Percentiles rank a stretch among this genome's conserved stretches.
Evolutionary conservation across 2,113 vertebrate species (phyloP).

Genomic region (Hippocampus abdominalis): DNA sequence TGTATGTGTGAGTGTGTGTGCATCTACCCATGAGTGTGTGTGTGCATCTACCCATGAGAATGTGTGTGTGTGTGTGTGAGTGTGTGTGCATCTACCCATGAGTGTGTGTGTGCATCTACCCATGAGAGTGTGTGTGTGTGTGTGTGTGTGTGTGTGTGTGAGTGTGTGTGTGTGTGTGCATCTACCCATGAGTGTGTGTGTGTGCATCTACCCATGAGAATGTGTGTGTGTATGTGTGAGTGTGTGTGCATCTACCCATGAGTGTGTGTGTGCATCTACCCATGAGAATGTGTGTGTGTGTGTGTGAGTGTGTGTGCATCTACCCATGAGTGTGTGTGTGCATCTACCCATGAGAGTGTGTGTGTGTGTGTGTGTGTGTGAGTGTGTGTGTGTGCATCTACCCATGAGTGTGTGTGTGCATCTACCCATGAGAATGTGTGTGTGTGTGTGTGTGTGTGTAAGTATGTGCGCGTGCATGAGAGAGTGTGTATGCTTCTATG

Average conservation of each 20-base stretch:
- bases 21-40: background rate
- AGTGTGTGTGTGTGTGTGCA: background rate
- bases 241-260: constrained; percentile 10
- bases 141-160: constrained; percentile 7
- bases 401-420: background rate
- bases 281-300: no score
- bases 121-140: no score
- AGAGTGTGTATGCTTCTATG: constrained; percentile 1
- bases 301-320: constrained; percentile 6
- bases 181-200: no score
- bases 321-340: background rate
- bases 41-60: background rate
- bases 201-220: no score
- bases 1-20: constrained; percentile 1
- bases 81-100: no score
- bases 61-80: background rate
- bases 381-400: background rate
- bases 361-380: background rate
- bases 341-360: background rate
- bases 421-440: no score
- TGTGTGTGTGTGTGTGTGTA: background rate
- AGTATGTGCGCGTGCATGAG: background rate
- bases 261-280: background rate
- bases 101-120: background rate
- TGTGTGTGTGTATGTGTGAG: constrained; percentile 5